phyloP scores from a whole-genome alignment of 2,113 vertebrate genomes.

The Hemiprocne comata region DNA sequence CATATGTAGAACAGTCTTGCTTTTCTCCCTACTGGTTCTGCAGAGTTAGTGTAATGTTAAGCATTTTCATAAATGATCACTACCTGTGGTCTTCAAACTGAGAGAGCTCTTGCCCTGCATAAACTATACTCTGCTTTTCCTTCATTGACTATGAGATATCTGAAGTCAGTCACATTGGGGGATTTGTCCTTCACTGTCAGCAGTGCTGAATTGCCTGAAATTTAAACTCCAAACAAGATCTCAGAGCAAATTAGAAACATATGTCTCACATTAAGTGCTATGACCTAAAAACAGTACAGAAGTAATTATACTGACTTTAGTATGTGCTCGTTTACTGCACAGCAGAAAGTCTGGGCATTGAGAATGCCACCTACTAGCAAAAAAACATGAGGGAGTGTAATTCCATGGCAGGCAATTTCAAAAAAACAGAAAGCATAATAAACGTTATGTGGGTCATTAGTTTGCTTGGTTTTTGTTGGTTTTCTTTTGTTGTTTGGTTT shows the following conservation, averaged over 20 bases:
- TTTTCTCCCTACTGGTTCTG: neutral
- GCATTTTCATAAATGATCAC: neutral
- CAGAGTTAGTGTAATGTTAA: neutral
- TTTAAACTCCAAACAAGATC: neutral
- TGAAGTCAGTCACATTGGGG: neutral
- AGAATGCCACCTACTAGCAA: conserved; percentile 68
- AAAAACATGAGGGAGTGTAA: neutral
- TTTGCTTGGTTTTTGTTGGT: neutral
- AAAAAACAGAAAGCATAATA: neutral
- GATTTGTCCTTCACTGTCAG: neutral
- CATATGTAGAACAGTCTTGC: neutral
- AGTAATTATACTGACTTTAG: neutral
- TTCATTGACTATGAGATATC: neutral
- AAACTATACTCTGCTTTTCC: neutral
- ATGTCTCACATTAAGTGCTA: neutral
- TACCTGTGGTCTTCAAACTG: neutral
- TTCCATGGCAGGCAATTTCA: neutral
- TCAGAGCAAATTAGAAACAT: neutral
- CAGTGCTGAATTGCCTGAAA: neutral
- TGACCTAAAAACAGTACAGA: neutral
- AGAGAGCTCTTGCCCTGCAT: neutral
- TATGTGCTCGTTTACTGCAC: neutral
- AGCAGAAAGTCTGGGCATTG: neutral
- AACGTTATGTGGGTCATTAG: neutral
- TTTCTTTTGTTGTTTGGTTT: too few species aligned